Evolutionary conservation across 1,140 invertebrate species (phyloP).

Genomic region (Lepidotrigona ventralis): DNA sequence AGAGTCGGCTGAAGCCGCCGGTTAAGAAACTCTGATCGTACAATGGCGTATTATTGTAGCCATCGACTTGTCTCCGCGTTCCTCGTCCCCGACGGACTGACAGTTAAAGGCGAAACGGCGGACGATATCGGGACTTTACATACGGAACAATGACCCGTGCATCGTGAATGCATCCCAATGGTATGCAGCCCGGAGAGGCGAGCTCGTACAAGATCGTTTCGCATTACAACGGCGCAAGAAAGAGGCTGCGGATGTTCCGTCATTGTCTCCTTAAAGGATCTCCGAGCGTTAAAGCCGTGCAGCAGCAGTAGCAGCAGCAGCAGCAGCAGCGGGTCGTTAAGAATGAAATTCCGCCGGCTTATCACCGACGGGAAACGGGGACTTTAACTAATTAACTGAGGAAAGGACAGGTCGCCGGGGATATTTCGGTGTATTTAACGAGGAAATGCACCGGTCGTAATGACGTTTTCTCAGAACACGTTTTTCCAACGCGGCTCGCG

Average conservation of each 20-base stretch:
- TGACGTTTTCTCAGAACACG: constrained; percentile 50
- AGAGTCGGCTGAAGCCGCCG: neutral
- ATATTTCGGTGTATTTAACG: constrained; percentile 60
- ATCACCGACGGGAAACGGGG: constrained; percentile 60
- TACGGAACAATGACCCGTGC: constrained; percentile 50
- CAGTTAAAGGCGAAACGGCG: constrained; percentile 47
- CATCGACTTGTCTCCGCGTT: constrained; percentile 14
- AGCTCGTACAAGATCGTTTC: constrained; percentile 36
- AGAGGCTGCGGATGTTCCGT: constrained; percentile 39
- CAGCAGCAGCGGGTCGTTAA: constrained; percentile 53
- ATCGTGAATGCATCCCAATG: constrained; percentile 55
- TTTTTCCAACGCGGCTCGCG: neutral
- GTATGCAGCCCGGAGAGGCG: constrained; percentile 25
- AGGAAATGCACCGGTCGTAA: constrained; percentile 54
- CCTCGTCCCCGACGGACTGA: neutral
- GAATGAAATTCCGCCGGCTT: constrained; percentile 65
- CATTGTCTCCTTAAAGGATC: constrained; percentile 64
- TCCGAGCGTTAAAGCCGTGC: constrained; percentile 26
- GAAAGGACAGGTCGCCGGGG: constrained; percentile 61
- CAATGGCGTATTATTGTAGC: constrained; percentile 41
- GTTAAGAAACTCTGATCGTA: constrained; percentile 3
- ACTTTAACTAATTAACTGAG: constrained; percentile 68
- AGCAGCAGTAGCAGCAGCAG: neutral
- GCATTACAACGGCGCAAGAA: constrained; percentile 18
- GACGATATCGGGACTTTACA: constrained; percentile 45